Base-by-base conservation (phyloP, 2,888 invertebrate species). In the Drosophila villosipedis region DNA sequence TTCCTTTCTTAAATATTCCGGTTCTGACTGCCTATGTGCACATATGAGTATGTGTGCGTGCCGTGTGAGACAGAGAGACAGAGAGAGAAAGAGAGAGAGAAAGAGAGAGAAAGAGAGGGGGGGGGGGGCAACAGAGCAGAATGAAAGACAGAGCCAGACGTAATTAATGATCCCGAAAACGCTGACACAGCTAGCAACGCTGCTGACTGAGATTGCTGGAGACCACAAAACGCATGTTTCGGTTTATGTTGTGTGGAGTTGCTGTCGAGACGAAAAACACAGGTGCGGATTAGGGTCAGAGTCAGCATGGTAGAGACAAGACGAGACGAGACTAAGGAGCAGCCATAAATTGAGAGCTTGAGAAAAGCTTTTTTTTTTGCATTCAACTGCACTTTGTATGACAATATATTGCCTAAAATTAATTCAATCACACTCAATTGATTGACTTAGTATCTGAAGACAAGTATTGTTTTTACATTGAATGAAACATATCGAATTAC, bases 81-180 rank as follows among this genome's bases (percentile, higher is more conserved):
- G 49, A 47, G 49, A 31, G 39, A 22, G 37, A 57, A 14, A n/a
- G 52, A 31, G 6, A 12, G 49, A 33, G 41, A 39, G 35, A 68
- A 68, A 7, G 30, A 30, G 33, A 65, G 50, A 55, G 37, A 35
- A 25, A 22, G 55, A 31, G 7, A 19, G 47, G 25, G 41, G 3
- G 28, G 28, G 33, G 39, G 25, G 25, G 16, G 35, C 50, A 33
- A 28, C 6, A 47, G 50, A 53, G 22, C 25, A 16, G 39, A 61
- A 28, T 12, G 63, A 52, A 58, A 55, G 52, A 64, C 41, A 58
- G 55, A 68, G 72, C 50, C 88, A 83, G 78, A 76, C 90, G 82
- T 85, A 81, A 85, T 85, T 89, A 85, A 91, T 91, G 91, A 85
- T 89, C 90, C 90, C 91, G 79, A 91, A 87, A 91, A 83, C 63